Evolutionary conservation across 2,113 vertebrate species (phyloP).

Genomic region (Eira barbara): DNA sequence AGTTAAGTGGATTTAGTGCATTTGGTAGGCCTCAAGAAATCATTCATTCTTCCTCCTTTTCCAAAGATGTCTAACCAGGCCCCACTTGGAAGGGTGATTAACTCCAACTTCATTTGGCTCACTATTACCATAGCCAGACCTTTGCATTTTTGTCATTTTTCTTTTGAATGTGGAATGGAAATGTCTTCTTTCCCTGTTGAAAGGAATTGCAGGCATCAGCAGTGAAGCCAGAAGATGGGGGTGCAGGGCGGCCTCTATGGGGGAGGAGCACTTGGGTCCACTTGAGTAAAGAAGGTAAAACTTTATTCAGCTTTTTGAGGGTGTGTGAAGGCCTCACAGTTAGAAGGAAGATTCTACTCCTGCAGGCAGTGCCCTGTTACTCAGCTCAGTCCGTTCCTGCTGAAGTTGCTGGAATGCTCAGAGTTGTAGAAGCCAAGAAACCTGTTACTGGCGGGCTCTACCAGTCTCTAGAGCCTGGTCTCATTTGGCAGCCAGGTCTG

Average conservation of each 20-base stretch:
- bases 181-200: background rate
- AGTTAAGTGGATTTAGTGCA: background rate
- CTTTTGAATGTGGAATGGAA: background rate
- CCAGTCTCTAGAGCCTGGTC: background rate
- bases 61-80: background rate
- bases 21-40: background rate
- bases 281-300: constrained; percentile 11
- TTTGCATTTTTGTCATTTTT: constrained; percentile 48
- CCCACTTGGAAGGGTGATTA: background rate
- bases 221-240: background rate
- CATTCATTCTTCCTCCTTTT: background rate
- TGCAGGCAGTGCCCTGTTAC: background rate
- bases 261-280: background rate
- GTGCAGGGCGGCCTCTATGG: background rate
- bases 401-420: background rate
- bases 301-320: background rate
- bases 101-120: background rate
- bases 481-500: background rate
- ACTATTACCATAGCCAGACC: background rate
- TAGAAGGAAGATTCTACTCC: background rate
- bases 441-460: background rate
- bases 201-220: constrained; percentile 30
- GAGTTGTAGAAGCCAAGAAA: background rate
- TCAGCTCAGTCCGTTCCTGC: background rate
- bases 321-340: background rate